A percentile compares a stretch with the other conserved stretches of the same genome.
Conservation (phyloP, 2,888 invertebrate species). For the Amphipyra berbera region DNA sequence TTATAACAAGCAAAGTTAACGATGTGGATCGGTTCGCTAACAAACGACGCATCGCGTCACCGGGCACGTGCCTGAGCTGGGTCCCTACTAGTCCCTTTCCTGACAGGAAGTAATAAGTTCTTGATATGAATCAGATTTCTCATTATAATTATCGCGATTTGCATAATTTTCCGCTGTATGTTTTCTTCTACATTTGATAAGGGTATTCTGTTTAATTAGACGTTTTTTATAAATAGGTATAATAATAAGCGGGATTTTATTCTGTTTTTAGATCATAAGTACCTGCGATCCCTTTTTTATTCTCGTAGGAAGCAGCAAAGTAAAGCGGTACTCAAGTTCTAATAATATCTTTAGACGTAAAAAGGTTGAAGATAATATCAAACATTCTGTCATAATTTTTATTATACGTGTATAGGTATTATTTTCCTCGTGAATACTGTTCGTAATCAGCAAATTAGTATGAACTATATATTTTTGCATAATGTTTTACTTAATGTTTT, state of each 20-base stretch:
- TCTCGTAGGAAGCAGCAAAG: not conserved
- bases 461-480: no score
- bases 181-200: conserved; percentile 36
- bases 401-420: no score
- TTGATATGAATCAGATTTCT: conserved; percentile 58
- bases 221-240: conserved; percentile 3
- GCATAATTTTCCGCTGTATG: conserved; percentile 44
- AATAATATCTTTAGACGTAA: not conserved
- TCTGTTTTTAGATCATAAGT: not conserved
- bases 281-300: not conserved
- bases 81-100: conserved; percentile 42
- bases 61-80: conserved; percentile 59
- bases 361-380: no score
- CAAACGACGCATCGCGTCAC: conserved; percentile 74
- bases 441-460: no score
- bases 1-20: conserved; percentile 86
- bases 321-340: not conserved
- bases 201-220: conserved; percentile 30
- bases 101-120: conserved; percentile 58
- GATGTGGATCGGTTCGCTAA: conserved; percentile 73
- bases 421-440: no score
- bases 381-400: no score
- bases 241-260: not conserved
- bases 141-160: conserved; percentile 51
- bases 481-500: no score